Evolutionary conservation across 2,113 vertebrate genomes (phyloP).

Genomic region (Todiramphus saurophagus): DNA sequence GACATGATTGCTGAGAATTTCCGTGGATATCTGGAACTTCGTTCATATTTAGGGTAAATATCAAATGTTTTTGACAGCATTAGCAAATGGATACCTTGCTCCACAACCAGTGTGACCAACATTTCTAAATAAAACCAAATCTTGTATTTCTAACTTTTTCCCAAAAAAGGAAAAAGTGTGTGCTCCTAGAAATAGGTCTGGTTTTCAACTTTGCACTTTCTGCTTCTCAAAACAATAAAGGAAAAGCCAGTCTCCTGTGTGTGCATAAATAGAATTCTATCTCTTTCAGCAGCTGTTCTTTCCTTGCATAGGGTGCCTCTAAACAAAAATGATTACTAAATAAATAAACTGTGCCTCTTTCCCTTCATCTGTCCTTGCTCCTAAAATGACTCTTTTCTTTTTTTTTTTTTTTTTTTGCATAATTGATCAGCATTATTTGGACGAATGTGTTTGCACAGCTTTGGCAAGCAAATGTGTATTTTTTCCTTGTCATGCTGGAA

Average conservation of each 20-base stretch:
- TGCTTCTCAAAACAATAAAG: background rate
- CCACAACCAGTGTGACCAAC: background rate
- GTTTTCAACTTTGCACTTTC: background rate
- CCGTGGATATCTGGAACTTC: background rate
- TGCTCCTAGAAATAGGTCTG: background rate
- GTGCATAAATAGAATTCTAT: background rate
- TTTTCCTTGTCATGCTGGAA: slow-evolving; percentile 36
- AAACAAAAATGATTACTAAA: background rate
- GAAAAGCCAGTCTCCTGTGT: background rate
- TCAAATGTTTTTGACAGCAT: background rate
- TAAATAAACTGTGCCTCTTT: background rate
- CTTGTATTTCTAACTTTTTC: background rate
- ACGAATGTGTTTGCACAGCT: slow-evolving; percentile 48
- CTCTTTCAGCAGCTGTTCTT: background rate
- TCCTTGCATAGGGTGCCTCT: background rate
- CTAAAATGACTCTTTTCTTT: background rate
- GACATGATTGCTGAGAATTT: background rate
- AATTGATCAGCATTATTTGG: background rate
- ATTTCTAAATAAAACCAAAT: background rate
- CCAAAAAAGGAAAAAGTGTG: background rate
- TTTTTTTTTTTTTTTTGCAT: background rate
- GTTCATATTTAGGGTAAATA: background rate
- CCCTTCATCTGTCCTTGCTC: background rate
- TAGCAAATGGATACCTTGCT: background rate
- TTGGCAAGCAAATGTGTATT: slow-evolving; percentile 26